phyloP scores from a whole-genome alignment of 1,140 invertebrate species.

The Armadillidium nasatum region DNA sequence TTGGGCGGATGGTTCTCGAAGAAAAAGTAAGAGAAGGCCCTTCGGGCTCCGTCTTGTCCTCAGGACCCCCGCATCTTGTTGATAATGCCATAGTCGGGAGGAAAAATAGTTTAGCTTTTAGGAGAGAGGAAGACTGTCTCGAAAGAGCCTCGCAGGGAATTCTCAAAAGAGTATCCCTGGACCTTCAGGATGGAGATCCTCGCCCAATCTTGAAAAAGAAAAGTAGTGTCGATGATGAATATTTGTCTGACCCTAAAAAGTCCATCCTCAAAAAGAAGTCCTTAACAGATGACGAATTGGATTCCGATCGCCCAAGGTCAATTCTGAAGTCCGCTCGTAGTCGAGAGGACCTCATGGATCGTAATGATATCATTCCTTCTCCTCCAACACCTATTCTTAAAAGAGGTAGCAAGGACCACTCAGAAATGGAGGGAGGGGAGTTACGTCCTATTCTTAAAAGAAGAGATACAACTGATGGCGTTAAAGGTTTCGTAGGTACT shows the following conservation, averaged over 20 bases:
- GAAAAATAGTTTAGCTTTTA: conserved; percentile 31
- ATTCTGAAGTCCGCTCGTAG: conserved; percentile 70
- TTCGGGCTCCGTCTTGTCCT: conserved; percentile 37
- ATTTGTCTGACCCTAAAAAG: conserved; percentile 53
- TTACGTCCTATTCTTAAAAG: conserved; percentile 45
- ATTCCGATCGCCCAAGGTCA: conserved; percentile 61
- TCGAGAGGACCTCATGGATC: conserved; percentile 49
- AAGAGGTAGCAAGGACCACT: conserved; percentile 33
- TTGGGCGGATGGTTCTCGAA: conserved; percentile 39
- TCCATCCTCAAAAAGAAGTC: conserved; percentile 81
- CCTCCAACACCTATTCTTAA: conserved; percentile 42
- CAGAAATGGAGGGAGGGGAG: conserved; percentile 41
- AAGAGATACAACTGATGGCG: conserved; percentile 41
- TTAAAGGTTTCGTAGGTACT: background rate
- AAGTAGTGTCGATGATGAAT: conserved; percentile 45
- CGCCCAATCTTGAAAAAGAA: conserved; percentile 77
- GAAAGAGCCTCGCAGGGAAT: conserved; percentile 43
- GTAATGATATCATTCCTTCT: conserved; percentile 35
- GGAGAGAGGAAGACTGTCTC: conserved; percentile 16
- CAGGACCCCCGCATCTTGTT: conserved; percentile 42
- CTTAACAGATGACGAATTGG: conserved; percentile 68
- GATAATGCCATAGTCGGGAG: conserved; percentile 24
- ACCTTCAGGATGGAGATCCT: conserved; percentile 61
- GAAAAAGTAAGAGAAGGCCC: conserved; percentile 38
- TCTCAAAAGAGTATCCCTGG: conserved; percentile 40